Base-by-base conservation (phyloP, 2,797 vertebrate genomes). In the Phrynocephalus forsythii region DNA sequence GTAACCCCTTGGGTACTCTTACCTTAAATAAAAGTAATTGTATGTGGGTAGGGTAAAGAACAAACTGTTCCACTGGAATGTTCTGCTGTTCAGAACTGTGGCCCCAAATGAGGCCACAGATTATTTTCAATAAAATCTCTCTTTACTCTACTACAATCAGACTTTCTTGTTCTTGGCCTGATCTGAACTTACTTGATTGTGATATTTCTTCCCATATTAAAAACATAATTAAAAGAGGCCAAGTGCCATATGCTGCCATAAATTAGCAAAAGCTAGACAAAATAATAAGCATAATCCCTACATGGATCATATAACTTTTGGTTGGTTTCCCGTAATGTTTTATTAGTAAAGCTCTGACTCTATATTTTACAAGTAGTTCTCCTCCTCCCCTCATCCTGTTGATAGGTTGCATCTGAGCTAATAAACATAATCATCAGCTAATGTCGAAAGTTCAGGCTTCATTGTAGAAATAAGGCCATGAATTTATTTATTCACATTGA, bases 131-230 rank as follows among this genome's bases (percentile, higher is more conserved):
- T 11, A 33, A 80, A 63, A 26, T 4, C 38, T 28, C 50, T 69
- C 48, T 76, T 84, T 52, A 38, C 48, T 76, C 66, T 52, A 38
- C 52, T 68, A 69, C 24, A 50, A 72, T n/a, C 5, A 73, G 66
- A 48, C 28, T 11, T 44, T 73, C 56, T 33, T 66, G 20, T 75
- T 87, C 20, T 67, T 82, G 71, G 67, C 79, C 79, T 76, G 79
- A 82, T 82, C 33, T 28, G 79, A 87, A 87, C 86, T 79, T 86
- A 71, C 22, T 67, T 66, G 33, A 87, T 68, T 87, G 73, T 67
- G 44, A 68, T 82, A 73, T 75, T 79, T 28, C 18, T n/a, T n/a
- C 24, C 20, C 30, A 75, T 50, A 75, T 66, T 63, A n/a, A 82
- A 82, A 67, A 28, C 20, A 28, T 72, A 8, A 11, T 26, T 68